Evolutionary conservation across 2,888 invertebrate species (phyloP).

Genomic region (Cynaeus angustus): DNA sequence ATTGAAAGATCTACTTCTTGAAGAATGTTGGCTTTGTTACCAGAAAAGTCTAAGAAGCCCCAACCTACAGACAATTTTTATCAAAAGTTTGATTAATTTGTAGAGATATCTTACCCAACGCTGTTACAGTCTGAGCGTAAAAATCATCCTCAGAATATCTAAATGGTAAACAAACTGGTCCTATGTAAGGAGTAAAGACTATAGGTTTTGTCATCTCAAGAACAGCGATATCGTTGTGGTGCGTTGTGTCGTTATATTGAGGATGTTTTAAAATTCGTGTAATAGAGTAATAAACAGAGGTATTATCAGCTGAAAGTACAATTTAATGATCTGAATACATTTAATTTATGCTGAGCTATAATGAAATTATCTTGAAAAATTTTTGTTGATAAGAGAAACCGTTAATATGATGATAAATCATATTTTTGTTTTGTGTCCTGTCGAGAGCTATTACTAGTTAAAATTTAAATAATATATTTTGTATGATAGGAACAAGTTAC

Average conservation of each 20-base stretch:
- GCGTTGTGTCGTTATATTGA: constrained; percentile 56
- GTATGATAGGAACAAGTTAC: too few relatives aligned
- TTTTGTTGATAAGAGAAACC: too few relatives aligned
- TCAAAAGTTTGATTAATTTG: neutral
- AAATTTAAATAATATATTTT: too few relatives aligned
- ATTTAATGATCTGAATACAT: too few relatives aligned
- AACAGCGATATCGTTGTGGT: constrained; percentile 75
- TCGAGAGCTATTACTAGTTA: too few relatives aligned
- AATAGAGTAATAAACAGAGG: constrained; percentile 69
- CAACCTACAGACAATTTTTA: constrained; percentile 73
- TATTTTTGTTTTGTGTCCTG: too few relatives aligned
- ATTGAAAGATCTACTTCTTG: constrained; percentile 75
- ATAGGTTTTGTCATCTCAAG: constrained; percentile 69
- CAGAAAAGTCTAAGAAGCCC: constrained; percentile 75
- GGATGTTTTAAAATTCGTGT: constrained; percentile 70
- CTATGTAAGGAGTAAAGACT: constrained; percentile 73
- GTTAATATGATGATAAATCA: too few relatives aligned
- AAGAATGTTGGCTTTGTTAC: constrained; percentile 72
- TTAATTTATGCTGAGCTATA: too few relatives aligned
- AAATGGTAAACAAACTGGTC: constrained; percentile 80
- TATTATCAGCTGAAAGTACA: too few relatives aligned
- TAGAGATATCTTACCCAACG: constrained; percentile 71
- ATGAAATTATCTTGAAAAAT: too few relatives aligned
- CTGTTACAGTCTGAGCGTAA: constrained; percentile 68
- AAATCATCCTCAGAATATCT: constrained; percentile 68